These are phyloP conservation scores for Amphipoea lucens DNA, from an alignment of 2,888 invertebrate species.

Conservation along the genomic window DNA sequence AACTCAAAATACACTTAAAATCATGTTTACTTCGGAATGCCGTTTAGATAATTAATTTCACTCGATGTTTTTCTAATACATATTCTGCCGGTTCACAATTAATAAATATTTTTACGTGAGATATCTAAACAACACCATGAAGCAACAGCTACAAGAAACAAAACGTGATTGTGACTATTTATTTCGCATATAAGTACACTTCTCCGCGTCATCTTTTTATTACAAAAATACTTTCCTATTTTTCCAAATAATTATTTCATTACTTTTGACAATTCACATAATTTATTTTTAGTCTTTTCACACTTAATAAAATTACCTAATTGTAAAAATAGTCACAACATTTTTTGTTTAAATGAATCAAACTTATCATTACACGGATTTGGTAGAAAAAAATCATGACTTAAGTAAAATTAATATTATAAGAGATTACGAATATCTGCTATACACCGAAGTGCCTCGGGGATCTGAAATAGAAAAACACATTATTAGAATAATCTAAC, in stretches of 20 bases:
- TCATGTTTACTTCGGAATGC: constrained; percentile 44
- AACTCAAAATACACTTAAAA: constrained; percentile 54
- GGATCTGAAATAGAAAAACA: constrained; percentile 64
- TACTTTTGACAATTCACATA: constrained; percentile 20
- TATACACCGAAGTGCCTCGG: constrained; percentile 42
- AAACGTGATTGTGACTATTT: constrained; percentile 74
- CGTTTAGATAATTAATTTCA: constrained; percentile 38
- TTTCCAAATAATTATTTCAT: constrained; percentile 6
- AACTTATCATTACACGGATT: constrained; percentile 78
- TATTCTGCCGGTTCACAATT: constrained; percentile 10
- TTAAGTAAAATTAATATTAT: constrained; percentile 76
- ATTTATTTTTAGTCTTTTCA: constrained; percentile 10
- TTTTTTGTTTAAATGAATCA: constrained; percentile 67
- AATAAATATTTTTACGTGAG: constrained; percentile 57
- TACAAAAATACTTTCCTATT: constrained; percentile 46
- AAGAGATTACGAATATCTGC: constrained; percentile 79
- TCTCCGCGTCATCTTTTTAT: constrained; percentile 37
- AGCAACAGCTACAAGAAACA: constrained; percentile 52
- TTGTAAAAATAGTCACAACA: constrained; percentile 76
- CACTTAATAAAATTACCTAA: constrained; percentile 21
- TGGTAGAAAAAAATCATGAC: constrained; percentile 82
- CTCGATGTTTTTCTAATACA: constrained; percentile 22
- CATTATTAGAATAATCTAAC: neutral
- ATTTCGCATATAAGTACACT: constrained; percentile 63
- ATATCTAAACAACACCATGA: constrained; percentile 45